Percentiles rank a stretch among this genome's conserved stretches.
Evolutionary conservation across 1,140 invertebrate genomes (phyloP).

Genomic region (Drosophila aff.): DNA sequence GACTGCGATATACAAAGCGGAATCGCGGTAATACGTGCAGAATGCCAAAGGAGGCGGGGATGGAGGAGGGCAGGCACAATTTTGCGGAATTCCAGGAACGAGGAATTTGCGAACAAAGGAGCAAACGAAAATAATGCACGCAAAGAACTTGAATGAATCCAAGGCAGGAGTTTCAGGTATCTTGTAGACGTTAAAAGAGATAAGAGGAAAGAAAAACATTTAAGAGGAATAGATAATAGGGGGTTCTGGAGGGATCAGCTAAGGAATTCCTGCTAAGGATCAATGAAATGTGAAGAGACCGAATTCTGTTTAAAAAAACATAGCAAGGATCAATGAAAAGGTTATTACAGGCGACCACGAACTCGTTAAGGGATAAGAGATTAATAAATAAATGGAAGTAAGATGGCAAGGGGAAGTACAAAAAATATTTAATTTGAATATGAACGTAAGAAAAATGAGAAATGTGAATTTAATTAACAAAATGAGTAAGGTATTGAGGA

Average conservation of each 20-base stretch:
- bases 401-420: not conserved
- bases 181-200: not conserved
- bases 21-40: constrained; percentile 11
- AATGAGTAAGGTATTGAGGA: not conserved
- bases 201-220: constrained; percentile 1
- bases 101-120: constrained; percentile 18
- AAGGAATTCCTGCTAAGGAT: constrained; percentile 13
- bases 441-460: too few relatives aligned
- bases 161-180: constrained; percentile 7
- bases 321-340: not conserved
- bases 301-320: not conserved
- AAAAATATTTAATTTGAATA: not conserved
- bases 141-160: constrained; percentile 2
- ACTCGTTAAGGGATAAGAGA: not conserved
- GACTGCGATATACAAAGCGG: constrained; percentile 2
- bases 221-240: not conserved
- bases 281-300: not conserved
- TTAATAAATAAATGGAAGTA: not conserved
- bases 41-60: constrained; percentile 10
- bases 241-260: not conserved
- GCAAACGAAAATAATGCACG: constrained; percentile 8
- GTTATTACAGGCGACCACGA: not conserved
- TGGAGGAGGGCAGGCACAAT: not conserved
- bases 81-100: constrained; percentile 32
- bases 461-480: not conserved